These are phyloP conservation scores for Grus americana DNA, from an alignment of 2,113 vertebrate species.

Conservation along the genomic window DNA sequence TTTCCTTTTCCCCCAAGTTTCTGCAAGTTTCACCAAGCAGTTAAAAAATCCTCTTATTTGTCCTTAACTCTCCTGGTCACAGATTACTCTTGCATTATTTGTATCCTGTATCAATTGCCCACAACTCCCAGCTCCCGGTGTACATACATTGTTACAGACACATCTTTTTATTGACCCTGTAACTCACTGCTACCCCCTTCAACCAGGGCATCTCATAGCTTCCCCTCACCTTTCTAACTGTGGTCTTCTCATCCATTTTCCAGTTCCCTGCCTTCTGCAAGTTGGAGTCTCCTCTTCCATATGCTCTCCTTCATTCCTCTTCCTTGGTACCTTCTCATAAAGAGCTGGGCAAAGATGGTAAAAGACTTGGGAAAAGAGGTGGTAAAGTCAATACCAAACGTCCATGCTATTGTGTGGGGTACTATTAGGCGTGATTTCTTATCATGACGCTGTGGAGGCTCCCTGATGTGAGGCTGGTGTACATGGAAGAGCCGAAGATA, in stretches of 20 bases:
- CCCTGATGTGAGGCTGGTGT: neutral
- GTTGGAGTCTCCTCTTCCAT: neutral
- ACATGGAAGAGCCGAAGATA: neutral
- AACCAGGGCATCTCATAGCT: neutral
- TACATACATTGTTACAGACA: rapidly evolving
- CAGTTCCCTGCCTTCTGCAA: neutral
- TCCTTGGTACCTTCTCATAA: neutral
- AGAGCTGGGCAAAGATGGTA: neutral
- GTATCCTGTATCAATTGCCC: neutral
- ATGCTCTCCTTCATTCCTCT: neutral
- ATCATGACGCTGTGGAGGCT: neutral
- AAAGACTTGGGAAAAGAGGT: neutral
- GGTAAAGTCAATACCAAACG: neutral
- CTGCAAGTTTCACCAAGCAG: neutral
- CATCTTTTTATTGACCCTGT: neutral
- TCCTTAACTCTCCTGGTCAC: neutral
- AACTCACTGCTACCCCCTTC: neutral
- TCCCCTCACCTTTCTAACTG: neutral
- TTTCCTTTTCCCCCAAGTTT: neutral
- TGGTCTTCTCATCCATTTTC: neutral
- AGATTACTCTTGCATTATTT: neutral
- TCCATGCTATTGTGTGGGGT: neutral
- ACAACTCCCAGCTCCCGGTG: neutral
- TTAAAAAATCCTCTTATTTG: neutral
- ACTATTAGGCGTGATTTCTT: neutral